Base-by-base conservation (phyloP, 30 jellyfish, hydroid and myxozoan species). In the Aurelia sp. region DNA sequence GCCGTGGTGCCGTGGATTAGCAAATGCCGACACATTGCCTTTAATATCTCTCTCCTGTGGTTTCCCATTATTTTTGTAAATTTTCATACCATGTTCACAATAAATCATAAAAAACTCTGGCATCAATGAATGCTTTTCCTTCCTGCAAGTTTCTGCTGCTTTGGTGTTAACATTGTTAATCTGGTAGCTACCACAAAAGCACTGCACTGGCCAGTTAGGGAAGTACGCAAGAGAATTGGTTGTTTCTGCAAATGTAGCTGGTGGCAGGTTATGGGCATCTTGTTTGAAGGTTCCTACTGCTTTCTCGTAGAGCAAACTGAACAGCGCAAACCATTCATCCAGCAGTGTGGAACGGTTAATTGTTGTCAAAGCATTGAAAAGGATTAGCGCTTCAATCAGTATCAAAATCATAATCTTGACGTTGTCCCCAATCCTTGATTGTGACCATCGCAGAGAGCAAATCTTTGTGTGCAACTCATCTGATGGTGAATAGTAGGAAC, bases 171-270 rank as follows among this genome's bases (percentile, higher is more conserved):
- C 55, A 0, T 44, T 41, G 52, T 41, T 12, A 4, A 41, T 5
- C 52, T 12, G 12, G 52, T 57, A 76, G 12, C 38, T 4, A 8
- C 87, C 87, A 21, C 77, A 65, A 12, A 40, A 76, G 58, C 75
- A 76, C 21, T 24, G 57, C 33, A 21, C 66, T 52, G 87, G 87
- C 87, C 87, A 76, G n/a, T 53, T 76, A 6, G 77, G 87, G 33
- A 76, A 76, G 44, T 20, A 76, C 18, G 67, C 40, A 21, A 58
- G 63, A 2, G 20, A 17, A 21, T 58, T 57, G 5, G 4, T 52
- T 10, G 13, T 17, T 73, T 73, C 70, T 12, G 71, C 71, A 35
- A 3, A 21, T 10, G 33, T 21, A 50, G 85, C 69, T n/a, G 70
- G 64, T 35, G 85, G 73, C 6, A 73, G 85, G 30, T 27, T 73